Evolutionary conservation across 2,797 vertebrate genomes (phyloP), one percentile per base, ranked within the genome.

Genomic region (Melanotaenia trifasciata): DNA sequence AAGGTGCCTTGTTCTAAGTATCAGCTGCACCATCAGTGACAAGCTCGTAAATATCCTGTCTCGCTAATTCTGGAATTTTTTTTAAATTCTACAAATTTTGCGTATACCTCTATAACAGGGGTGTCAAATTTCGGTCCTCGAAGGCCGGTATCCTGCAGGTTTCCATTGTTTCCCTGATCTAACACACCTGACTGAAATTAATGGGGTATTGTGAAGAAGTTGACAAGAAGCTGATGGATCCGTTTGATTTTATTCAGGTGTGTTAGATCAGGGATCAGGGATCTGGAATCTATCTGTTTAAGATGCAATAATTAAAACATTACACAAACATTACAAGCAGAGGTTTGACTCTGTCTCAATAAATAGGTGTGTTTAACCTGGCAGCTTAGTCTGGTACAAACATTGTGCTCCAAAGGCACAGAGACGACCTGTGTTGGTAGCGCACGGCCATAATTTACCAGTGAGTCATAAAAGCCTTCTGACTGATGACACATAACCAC

Each of bases 381-480:
- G 14, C 24, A 33, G 47, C 32, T 63, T 58, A 67, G 20, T 51
- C 26, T 65, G 51, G 20, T 1, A 11, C 35, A 36, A n/a, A 58
- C 11, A 35, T 54, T 16, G n/a, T 77, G 18, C 9, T 71, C 33
- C 14, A 2, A 35, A 22, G 8, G n/a, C 3, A n/a, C 40, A 26
- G 60, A 60, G 24, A 35, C 74, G 40, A 36, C 30, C 54, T 65
- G 56, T 72, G 75, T 56, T n/a, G 14, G 8, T 28, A 50, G 47
- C 6, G 1, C 54, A 45, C 35, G 62, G 26, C 32, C 33, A 36
- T 70, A 60, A 32, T 1, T 1, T 38, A 64, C 24, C 61, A 63
- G 32, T 68, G 80, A 77, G 33, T 83, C 63, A 83, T 43, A 28
- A 28, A 66, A 47, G 53, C 60, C 36, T 3, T 5, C 36, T 50